Conservation (phyloP, 1,140 invertebrate species). For the Eriocheir sinensis region DNA sequence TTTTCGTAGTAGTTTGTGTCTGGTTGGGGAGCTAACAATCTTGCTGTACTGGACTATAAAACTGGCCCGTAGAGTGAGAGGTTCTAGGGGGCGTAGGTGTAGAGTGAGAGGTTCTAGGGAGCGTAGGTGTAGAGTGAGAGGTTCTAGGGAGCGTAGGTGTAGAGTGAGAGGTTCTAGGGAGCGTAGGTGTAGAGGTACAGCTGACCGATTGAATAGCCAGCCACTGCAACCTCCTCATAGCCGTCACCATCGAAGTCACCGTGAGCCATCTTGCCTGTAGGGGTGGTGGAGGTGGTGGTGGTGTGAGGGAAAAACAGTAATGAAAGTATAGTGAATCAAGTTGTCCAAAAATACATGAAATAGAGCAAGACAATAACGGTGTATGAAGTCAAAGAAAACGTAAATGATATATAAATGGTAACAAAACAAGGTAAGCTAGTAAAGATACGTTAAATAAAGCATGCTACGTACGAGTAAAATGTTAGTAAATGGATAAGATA, state of each 20-base stretch:
- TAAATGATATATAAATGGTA: neutral
- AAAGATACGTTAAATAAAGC: neutral
- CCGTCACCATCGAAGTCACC: slow-evolving; percentile 82
- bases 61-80: too few species aligned
- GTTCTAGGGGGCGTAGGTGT: too few species aligned
- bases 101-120: too few species aligned
- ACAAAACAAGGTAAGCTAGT: neutral
- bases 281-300: neutral
- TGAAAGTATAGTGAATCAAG: neutral
- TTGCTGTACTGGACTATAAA: too few species aligned
- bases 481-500: too few species aligned
- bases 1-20: too few species aligned
- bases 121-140: neutral
- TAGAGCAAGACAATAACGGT: neutral
- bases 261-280: slow-evolving; percentile 80
- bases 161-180: slow-evolving; percentile 79
- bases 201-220: slow-evolving; percentile 80
- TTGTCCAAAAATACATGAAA: neutral
- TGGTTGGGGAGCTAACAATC: too few species aligned
- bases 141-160: slow-evolving; percentile 79
- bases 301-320: neutral
- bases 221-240: slow-evolving; percentile 81
- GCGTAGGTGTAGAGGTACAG: slow-evolving; percentile 81
- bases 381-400: neutral
- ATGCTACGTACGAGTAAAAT: neutral